Conservation (phyloP, 2,888 invertebrate genomes). For the Opisthograptis luteolata region DNA sequence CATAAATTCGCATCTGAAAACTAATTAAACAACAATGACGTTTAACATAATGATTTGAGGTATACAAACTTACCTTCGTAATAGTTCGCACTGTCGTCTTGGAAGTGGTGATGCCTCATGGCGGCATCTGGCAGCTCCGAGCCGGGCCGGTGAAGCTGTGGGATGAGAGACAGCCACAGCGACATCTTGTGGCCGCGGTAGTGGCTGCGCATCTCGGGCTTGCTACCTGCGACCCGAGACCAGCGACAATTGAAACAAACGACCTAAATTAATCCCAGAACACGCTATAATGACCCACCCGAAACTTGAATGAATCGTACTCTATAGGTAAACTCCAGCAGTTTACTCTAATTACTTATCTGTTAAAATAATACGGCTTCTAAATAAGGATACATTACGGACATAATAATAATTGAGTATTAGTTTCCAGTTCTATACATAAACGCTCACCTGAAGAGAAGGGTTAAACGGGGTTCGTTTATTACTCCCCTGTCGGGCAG, state of each 20-base stretch:
- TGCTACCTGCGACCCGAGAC: constrained; percentile 79
- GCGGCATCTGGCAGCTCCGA: constrained; percentile 89
- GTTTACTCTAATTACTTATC: constrained; percentile 31
- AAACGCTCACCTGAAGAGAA: constrained; percentile 19
- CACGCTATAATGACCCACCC: constrained; percentile 43
- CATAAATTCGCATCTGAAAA: too few species aligned
- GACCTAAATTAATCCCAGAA: constrained; percentile 45
- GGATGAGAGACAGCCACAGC: constrained; percentile 95
- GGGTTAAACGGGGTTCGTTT: constrained; percentile 24
- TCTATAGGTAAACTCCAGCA: constrained; percentile 14
- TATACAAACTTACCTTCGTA: constrained; percentile 86
- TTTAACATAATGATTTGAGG: background rate
- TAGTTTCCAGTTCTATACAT: constrained; percentile 23
- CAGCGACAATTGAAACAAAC: constrained; percentile 57
- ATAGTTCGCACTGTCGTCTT: constrained; percentile 90
- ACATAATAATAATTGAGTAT: constrained; percentile 21
- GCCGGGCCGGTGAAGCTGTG: constrained; percentile 94
- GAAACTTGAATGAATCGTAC: constrained; percentile 55
- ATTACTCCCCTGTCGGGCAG: constrained; percentile 17
- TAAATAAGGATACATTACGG: constrained; percentile 22
- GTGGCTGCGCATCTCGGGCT: constrained; percentile 93
- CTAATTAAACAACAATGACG: background rate
- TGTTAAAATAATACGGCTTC: constrained; percentile 26
- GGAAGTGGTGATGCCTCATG: constrained; percentile 94
- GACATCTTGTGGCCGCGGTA: constrained; percentile 97